Evolutionary conservation across 2,113 vertebrate species (phyloP).

Genomic region (Dunckerocampus dactyliophorus): DNA sequence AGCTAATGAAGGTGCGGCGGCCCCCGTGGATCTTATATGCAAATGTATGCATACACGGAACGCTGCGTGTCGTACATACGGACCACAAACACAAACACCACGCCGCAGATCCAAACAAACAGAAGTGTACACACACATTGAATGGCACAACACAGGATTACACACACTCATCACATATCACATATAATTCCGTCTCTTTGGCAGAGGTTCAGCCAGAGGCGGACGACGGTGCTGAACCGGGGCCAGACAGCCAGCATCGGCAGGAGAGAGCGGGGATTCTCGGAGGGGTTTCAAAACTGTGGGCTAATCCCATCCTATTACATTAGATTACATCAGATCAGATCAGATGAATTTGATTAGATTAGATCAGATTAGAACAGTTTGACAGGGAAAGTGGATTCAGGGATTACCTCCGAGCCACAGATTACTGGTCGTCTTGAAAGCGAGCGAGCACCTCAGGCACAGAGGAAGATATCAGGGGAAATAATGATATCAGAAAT

Average conservation of each 20-base stretch:
- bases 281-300: conserved; percentile 37
- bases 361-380: conserved; percentile 53
- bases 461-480: neutral
- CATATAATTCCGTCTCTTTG: neutral
- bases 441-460: conserved; percentile 27
- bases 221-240: conserved; percentile 10
- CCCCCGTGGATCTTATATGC: neutral
- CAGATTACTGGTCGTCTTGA: conserved; percentile 54
- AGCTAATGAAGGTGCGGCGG: neutral
- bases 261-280: conserved; percentile 29
- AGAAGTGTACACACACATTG: conserved; percentile 6
- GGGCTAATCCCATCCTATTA: conserved; percentile 58
- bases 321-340: conserved; percentile 56
- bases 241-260: conserved; percentile 20
- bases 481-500: conserved; percentile 4
- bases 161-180: neutral
- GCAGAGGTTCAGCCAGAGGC: conserved; percentile 4
- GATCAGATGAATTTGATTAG: conserved; percentile 44
- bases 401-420: conserved; percentile 54
- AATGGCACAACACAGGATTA: conserved; percentile 9
- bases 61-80: neutral
- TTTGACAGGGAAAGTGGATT: conserved; percentile 47
- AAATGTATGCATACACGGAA: conserved; percentile 8
- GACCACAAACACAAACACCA: neutral
- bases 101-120: conserved; percentile 3